Percentiles rank a stretch among this genome's conserved stretches.
Conservation (phyloP, 1,140 invertebrate genomes). For the Camponotus vicinus region DNA sequence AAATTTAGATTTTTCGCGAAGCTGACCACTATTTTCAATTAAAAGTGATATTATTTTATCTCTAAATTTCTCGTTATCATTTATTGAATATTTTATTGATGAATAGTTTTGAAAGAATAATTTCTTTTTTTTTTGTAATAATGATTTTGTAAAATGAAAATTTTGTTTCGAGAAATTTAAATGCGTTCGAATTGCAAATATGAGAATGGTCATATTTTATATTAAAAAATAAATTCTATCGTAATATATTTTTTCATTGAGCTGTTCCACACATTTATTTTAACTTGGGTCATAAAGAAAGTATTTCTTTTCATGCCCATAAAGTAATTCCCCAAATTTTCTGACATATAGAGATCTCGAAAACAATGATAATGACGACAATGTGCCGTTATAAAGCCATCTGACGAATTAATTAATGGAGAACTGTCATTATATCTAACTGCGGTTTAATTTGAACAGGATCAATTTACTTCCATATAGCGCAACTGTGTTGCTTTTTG, state of each 20-base stretch:
- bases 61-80: neutral
- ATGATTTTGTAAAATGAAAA: neutral
- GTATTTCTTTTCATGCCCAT: neutral
- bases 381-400: conserved; percentile 16
- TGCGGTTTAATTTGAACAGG: conserved; percentile 53
- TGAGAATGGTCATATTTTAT: neutral
- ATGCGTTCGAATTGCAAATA: neutral
- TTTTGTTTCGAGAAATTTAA: neutral
- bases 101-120: neutral
- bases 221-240: conserved; percentile 32
- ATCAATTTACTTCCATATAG: conserved; percentile 23
- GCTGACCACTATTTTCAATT: neutral
- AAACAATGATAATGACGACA: conserved; percentile 11
- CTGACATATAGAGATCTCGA: neutral
- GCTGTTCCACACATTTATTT: conserved; percentile 40
- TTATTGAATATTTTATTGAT: neutral
- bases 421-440: conserved; percentile 50
- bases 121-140: neutral
- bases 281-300: conserved; percentile 45
- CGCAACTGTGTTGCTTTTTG: conserved; percentile 8
- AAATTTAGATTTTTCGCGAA: conserved; percentile 7
- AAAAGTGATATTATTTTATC: conserved; percentile 1
- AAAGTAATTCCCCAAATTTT: conserved; percentile 45
- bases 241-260: neutral
- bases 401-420: conserved; percentile 65